Evolutionary conservation across 92 coral and sea anemone species (phyloP), one percentile per base, ranked within the genome.

Genomic region (Umimayanthus chanpuru): DNA sequence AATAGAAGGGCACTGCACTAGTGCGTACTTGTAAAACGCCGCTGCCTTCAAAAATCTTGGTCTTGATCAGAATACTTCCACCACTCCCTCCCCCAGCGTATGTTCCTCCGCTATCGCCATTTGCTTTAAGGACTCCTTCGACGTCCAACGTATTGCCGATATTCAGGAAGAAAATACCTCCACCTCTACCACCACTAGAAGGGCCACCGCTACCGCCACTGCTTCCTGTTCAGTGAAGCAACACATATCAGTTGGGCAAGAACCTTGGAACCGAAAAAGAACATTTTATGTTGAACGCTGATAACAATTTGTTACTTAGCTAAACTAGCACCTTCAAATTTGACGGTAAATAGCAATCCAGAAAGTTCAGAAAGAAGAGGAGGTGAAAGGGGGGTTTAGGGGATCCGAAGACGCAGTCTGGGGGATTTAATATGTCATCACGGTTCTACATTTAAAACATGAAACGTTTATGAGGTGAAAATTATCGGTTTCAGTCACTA

Each of bases 11-110:
- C 36, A 32, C 36, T 32, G 2, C 0, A 32, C 20, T 21, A 16
- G 77, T 40, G 43, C 73, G 73, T 80, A 97, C 99, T 96, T 97
- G 99, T 4, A 96, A 80, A 28, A 80, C 75, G 14, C 99, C 99
- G 85, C 98, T 94, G 73, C 99, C 99, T 89, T 97, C 98, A 66
- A 97, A 87, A 67, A 80, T 79, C 2, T 89, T 79, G 4, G 99
- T 90, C 66, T 89, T 86, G 73, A 94, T 88, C 25, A 93, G 92
- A 38, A 96, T 93, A 47, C 98, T 96, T 40, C 98, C 98, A 25
- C 94, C 98, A 86, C 98, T 96, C 67, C 98, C 98, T 79, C 98
- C 98, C 28, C 98, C 98, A 44, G 98, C 90, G 81, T 90, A 89
- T 9, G 77, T 39, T 26, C 91, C 95, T 56, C 80, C 90, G 86